Evolutionary conservation across 2,888 invertebrate species (phyloP).

Genomic region (Ichneumon xanthorius): DNA sequence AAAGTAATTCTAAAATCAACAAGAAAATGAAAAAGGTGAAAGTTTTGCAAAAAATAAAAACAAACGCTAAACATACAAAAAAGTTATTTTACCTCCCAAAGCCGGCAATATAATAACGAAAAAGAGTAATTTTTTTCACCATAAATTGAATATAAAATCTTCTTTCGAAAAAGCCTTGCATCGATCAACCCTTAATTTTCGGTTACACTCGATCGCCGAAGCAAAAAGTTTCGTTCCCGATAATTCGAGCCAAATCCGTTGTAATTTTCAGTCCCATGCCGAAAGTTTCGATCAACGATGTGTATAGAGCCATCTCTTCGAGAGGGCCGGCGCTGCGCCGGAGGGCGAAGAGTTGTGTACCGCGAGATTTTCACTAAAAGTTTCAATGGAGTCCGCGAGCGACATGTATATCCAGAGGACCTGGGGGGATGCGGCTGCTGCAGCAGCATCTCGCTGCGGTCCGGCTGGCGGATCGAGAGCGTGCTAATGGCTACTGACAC

Average conservation of each 20-base stretch:
- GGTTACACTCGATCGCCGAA: neutral
- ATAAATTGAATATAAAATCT: too few species aligned
- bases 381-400: constrained; percentile 26
- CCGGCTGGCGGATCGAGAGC: constrained; percentile 83
- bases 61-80: too few species aligned
- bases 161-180: too few species aligned
- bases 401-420: constrained; percentile 47
- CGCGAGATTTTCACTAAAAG: constrained; percentile 20
- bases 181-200: neutral
- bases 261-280: neutral
- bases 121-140: too few species aligned
- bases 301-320: constrained; percentile 14
- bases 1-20: too few species aligned
- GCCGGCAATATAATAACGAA: too few species aligned
- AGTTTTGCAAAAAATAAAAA: too few species aligned
- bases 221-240: neutral
- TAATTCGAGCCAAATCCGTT: neutral
- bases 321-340: neutral
- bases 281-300: constrained; percentile 4
- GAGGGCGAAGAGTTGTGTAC: constrained; percentile 13
- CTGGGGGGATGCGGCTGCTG: constrained; percentile 69
- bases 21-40: too few species aligned
- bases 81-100: too few species aligned
- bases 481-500: constrained; percentile 89
- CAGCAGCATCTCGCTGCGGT: constrained; percentile 74